Evolutionary conservation across 1,140 invertebrate genomes (phyloP).

Genomic region (Panulirus ornatus): DNA sequence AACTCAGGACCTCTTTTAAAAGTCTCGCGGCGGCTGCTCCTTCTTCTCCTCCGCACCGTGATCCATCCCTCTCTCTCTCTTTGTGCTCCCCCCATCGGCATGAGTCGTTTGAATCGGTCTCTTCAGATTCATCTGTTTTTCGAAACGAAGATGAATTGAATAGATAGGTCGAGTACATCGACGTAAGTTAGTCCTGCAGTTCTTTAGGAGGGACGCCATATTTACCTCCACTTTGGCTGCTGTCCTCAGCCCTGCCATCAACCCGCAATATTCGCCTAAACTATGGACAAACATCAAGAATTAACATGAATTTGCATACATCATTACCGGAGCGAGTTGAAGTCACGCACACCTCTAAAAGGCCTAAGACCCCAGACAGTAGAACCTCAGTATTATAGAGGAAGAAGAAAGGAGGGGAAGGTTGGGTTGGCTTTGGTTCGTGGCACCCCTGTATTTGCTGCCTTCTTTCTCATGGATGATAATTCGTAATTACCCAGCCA

Average conservation of each 20-base stretch:
- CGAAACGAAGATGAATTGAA: no score
- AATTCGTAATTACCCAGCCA: slow-evolving; percentile 14
- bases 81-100: no score
- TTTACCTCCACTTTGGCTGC: neutral
- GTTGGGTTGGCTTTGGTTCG: no score
- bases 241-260: neutral
- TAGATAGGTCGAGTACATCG: no score
- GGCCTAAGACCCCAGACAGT: slow-evolving; percentile 2
- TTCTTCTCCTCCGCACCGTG: no score
- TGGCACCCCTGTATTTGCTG: slow-evolving; percentile 4
- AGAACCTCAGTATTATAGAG: neutral
- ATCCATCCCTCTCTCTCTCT: no score
- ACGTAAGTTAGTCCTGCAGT: neutral
- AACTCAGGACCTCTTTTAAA: no score
- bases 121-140: no score
- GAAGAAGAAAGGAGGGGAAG: neutral
- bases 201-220: neutral
- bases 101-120: no score
- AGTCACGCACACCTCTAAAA: slow-evolving; percentile 9
- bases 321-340: neutral
- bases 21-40: no score
- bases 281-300: slow-evolving; percentile 13
- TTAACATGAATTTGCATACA: slow-evolving; percentile 39
- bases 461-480: neutral
- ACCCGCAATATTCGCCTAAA: neutral